These are phyloP conservation scores for Serranus cabrilla DNA, from an alignment of 2,797 vertebrate genomes.

Conservation along the genomic window DNA sequence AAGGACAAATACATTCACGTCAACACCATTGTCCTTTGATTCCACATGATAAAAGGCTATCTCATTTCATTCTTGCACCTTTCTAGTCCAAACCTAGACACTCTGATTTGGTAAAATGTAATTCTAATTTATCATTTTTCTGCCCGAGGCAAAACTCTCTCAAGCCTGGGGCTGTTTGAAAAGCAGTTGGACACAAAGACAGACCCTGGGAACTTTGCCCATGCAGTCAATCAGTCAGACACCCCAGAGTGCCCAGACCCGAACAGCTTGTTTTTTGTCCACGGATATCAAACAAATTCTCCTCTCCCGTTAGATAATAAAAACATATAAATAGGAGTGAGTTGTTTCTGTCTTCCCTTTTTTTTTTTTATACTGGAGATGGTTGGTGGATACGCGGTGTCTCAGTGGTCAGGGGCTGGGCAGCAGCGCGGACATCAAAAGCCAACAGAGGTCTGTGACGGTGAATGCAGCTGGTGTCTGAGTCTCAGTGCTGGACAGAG, in stretches of 20 bases:
- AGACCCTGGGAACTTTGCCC: constrained; percentile 89
- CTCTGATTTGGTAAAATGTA: constrained; percentile 86
- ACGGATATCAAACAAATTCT: constrained; percentile 85
- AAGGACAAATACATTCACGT: constrained; percentile 69
- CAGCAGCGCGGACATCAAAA: constrained; percentile 94
- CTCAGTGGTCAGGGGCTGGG: constrained; percentile 84
- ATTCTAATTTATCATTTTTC: constrained; percentile 89
- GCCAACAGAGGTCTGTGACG: constrained; percentile 86
- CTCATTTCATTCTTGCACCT: constrained; percentile 78
- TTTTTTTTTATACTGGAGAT: constrained; percentile 56
- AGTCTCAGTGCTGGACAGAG: constrained; percentile 92
- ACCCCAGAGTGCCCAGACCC: constrained; percentile 86
- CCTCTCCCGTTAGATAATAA: constrained; percentile 80
- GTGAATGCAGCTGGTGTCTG: constrained; percentile 97
- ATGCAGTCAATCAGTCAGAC: constrained; percentile 89
- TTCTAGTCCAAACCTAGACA: constrained; percentile 78
- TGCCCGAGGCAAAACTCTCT: constrained; percentile 86
- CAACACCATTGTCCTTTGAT: constrained; percentile 78
- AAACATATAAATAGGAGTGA: constrained; percentile 84
- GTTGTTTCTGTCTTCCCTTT: constrained; percentile 58
- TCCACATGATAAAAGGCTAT: constrained; percentile 77
- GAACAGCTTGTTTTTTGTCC: constrained; percentile 86
- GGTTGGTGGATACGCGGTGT: constrained; percentile 76
- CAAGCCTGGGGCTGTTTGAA: constrained; percentile 88
- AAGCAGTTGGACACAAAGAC: constrained; percentile 88